A percentile compares a stretch with the other conserved stretches of the same genome.
Evolutionary conservation across 2,888 invertebrate species (phyloP).

Genomic region (Dendrolimus pini): DNA sequence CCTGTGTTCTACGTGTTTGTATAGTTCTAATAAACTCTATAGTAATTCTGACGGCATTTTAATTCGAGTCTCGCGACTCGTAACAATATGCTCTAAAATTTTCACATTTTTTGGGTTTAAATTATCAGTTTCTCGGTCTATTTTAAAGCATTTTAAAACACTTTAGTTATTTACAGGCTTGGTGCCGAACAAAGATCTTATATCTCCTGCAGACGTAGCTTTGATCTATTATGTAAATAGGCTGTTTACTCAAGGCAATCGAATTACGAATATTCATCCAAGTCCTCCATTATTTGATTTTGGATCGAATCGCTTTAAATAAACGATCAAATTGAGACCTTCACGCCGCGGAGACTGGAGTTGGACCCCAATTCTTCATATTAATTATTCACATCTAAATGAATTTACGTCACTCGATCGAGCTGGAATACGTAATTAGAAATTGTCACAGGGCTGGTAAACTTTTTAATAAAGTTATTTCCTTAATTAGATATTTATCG

Average conservation of each 20-base stretch:
- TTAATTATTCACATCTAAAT: conserved; percentile 10
- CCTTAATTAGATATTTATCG: too few relatives aligned
- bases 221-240: background rate
- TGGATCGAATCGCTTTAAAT: background rate
- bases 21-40: too few relatives aligned
- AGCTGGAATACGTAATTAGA: conserved; percentile 4
- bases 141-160: too few relatives aligned
- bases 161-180: too few relatives aligned
- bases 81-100: too few relatives aligned
- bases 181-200: too few relatives aligned
- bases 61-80: too few relatives aligned
- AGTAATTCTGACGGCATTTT: too few relatives aligned
- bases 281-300: background rate
- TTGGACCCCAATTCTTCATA: conserved; percentile 6
- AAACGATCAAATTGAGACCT: background rate
- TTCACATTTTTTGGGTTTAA: too few relatives aligned
- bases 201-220: background rate
- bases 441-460: background rate
- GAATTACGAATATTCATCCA: background rate
- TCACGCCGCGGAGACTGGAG: background rate
- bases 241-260: background rate
- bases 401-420: conserved; percentile 5
- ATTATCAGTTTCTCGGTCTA: too few relatives aligned
- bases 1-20: too few relatives aligned
- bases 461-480: too few relatives aligned